Base-by-base conservation (phyloP, 2,113 vertebrate species). In the Electrona antarctica region DNA sequence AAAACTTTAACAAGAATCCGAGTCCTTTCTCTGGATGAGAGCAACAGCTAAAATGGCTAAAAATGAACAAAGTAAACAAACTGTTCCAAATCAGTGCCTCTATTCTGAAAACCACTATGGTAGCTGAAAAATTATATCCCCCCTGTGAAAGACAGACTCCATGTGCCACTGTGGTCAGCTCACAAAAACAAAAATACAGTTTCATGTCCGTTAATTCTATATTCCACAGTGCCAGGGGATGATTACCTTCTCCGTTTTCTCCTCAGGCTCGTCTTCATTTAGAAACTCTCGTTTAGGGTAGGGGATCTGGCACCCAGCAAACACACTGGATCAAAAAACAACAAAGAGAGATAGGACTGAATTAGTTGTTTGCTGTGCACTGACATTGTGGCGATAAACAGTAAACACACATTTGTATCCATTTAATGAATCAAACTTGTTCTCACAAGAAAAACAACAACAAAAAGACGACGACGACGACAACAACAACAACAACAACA, bases 251-350 rank as follows among this genome's bases (percentile, higher is more conserved):
- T 99, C 98, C 4, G 94, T 95, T 86, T 99, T 99, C 88, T 99
- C 98, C 87, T 99, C 98, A 0, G 97, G 95, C 78, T 99, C 98
- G 66, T 99, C 98, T 91, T 99, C 98, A 59, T 97, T 98, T 28
- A 99, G 95, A 88, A 99, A 99, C 91, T 99, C 98, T 85, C 97
- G 92, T 87, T 99, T 99, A 3, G 98, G 98, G 81, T 99, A 99
- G 0, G 98, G 98, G 88, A 99, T 99, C 93, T 99, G 98, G 88
- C 97, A 99, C 60, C 98, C 97, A 79, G 98, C 97, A 91, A 99
- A 99, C 62, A 99, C 98, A 92, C 98, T 99, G 61, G 33, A 41
- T 6, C 47, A 92, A 67, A 74, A 90, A 29, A 71, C 8, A 67
- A 28, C 0, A 68, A 41, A 45, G n/a, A 60, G 8, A 41, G 21